A percentile compares a stretch with the other conserved stretches of the same genome.
Conservation (phyloP, 1,140 invertebrate species). For the Dufourea novaeangliae region DNA sequence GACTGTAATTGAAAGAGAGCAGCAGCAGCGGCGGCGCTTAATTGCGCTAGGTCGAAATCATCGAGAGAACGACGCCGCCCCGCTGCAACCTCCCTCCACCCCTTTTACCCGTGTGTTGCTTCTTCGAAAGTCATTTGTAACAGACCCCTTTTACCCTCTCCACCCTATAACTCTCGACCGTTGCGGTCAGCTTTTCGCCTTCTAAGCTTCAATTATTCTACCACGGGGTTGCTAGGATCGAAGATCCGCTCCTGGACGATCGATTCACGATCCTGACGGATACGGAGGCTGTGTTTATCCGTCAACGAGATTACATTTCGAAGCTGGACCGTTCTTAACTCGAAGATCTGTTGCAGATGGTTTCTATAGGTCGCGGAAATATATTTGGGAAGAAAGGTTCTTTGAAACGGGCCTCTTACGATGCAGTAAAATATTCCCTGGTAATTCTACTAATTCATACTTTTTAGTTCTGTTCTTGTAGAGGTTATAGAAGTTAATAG, state of each 20-base stretch:
- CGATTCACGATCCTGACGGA: background rate
- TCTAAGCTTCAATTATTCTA: constrained; percentile 62
- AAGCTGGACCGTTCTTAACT: background rate
- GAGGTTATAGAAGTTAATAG: no score
- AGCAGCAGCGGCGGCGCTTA: constrained; percentile 62
- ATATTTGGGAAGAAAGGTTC: background rate
- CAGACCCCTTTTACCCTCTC: background rate
- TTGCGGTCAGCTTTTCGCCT: constrained; percentile 36
- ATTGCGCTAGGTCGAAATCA: constrained; percentile 71
- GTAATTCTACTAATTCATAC: background rate
- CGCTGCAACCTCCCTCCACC: constrained; percentile 40
- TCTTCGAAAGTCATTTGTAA: constrained; percentile 70
- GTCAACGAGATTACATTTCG: constrained; percentile 23
- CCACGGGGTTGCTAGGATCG: constrained; percentile 38
- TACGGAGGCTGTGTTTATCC: constrained; percentile 39
- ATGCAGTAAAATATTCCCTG: background rate
- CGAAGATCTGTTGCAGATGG: background rate
- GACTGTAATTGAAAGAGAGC: constrained; percentile 70
- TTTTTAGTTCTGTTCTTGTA: no score
- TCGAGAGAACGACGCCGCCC: constrained; percentile 45
- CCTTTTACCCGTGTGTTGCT: no score
- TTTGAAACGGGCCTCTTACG: background rate
- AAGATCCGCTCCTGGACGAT: constrained; percentile 19
- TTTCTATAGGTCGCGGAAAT: constrained; percentile 2
- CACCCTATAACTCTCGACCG: constrained; percentile 39